Evolutionary conservation across 2,113 vertebrate species (phyloP), one percentile per base, ranked within the genome.

Genomic region (Oreotrochilus melanogaster): DNA sequence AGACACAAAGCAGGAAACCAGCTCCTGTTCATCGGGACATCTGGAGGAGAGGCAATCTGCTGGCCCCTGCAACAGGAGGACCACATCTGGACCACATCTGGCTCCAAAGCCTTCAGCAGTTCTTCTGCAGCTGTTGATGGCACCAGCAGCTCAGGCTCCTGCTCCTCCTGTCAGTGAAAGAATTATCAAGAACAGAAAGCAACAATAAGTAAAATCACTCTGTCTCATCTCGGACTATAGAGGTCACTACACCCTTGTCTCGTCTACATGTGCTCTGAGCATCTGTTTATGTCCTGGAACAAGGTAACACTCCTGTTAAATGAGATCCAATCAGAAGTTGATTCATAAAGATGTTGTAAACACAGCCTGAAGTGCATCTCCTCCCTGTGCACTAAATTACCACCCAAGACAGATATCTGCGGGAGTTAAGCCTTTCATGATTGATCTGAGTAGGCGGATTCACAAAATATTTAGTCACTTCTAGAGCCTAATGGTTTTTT

Each of bases 221-320:
- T 86, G 48, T 25, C 78, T 57, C 42, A 5, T 37, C 11, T 57
- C 13, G 86, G 75, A 57, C 96, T 56, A 14, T 9, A 93, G 94
- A 88, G 75, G 93, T 90, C 96, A 86, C 91, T 93, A 10, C 53
- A 4, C n/a, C 22, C 91, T 39, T 64, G 37, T 78, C 13, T 17
- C 18, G 4, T 24, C 62, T 53, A 4, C 27, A 31, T 1, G 17
- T 14, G 11, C 39, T 84, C 72, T 18, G 39, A 79, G 39, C 39
- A 7, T 5, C 14, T 13, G 57, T 23, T 80, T 45, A 4, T 7
- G 16, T 5, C 50, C 56, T 14, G 6, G 24, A 3, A 33, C n/a
- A 6, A 53, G 64, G 33, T 4, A 19, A 70, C 7, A 1, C 12
- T 2, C 6, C 33, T 45, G 60, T 64, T 56, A 66, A 88, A 81